Base-by-base conservation (phyloP, 2,797 vertebrate species). In the Tragopan temminckii region DNA sequence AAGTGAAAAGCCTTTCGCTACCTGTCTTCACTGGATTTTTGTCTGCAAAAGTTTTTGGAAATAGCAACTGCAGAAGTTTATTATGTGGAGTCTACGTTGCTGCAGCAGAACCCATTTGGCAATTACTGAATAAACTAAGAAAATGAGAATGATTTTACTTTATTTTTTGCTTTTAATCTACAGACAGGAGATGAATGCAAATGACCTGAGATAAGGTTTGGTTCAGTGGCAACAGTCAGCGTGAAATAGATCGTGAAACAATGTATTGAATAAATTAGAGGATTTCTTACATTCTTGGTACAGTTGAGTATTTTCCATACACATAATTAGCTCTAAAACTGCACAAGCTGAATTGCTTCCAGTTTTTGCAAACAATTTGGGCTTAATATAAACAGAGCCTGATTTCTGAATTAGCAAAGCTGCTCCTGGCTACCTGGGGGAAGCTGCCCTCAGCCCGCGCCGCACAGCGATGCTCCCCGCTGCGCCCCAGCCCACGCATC, bases 311-410 rank as follows among this genome's bases (percentile, higher is more conserved):
- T 96, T 96, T 96, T 95, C 93, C 92, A 95, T 90, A 96, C 90
- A 94, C 92, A 90, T 93, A 92, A 88, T 92, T 88, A 93, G 70
- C 88, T 92, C 97, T 93, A 92, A 96, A 96, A 96, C 96, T 94
- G 97, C 95, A 94, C 95, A 95, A 94, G 94, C 96, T 97, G 94
- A 93, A 96, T 93, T 85, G 92, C 88, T 96, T 95, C 95, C 94
- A 95, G 94, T 96, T 96, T 94, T 95, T 95, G 94, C 90, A 93
- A 97, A 95, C 92, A 94, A 93, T 94, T 94, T 90, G 89, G 88
- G 94, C 85, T 95, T 95, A 91, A 96, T 95, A 96, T 92, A 93
- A 90, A 94, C 95, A 93, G 91, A 94, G 85, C 88, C 80, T 93
- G 94, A 81, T 95, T 95, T 95, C 82, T 77, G 90, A 89, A 86